Evolutionary conservation across 2,797 vertebrate genomes (phyloP).

Genomic region (Alectoris magna): DNA sequence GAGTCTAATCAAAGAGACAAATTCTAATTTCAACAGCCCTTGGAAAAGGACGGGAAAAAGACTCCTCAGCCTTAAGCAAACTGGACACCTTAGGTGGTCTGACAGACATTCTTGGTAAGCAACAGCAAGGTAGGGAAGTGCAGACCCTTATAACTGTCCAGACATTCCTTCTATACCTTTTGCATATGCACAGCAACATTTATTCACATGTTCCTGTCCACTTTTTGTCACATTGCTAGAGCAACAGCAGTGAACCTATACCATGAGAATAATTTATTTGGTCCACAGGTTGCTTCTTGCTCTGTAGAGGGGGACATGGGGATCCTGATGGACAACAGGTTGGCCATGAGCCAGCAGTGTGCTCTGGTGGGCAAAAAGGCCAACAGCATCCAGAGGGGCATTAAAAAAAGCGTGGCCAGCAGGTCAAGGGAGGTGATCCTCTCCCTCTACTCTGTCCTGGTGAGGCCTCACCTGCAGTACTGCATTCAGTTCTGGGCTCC

Average conservation of each 20-base stretch:
- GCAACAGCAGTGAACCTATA: background rate
- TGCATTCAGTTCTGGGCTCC: too few species aligned
- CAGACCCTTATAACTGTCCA: background rate
- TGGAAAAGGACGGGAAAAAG: background rate
- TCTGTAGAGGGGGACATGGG: too few species aligned
- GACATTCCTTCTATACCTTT: background rate
- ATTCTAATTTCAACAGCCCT: background rate
- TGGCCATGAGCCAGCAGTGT: too few species aligned
- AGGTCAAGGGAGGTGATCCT: too few species aligned
- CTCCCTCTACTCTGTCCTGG: too few species aligned
- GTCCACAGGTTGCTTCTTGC: background rate
- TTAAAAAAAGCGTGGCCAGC: too few species aligned
- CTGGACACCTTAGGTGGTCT: background rate
- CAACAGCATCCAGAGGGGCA: too few species aligned
- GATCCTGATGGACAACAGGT: too few species aligned
- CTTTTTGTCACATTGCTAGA: background rate
- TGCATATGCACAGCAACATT: background rate
- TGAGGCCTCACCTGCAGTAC: too few species aligned
- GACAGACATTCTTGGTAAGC: background rate
- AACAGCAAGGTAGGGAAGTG: background rate
- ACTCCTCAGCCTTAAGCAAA: background rate
- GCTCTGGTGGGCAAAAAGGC: too few species aligned
- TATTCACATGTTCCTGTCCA: background rate
- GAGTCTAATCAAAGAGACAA: background rate
- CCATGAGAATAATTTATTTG: background rate